Evolutionary conservation across 2,113 vertebrate species (phyloP).

Genomic region (Erinaceus europaeus): DNA sequence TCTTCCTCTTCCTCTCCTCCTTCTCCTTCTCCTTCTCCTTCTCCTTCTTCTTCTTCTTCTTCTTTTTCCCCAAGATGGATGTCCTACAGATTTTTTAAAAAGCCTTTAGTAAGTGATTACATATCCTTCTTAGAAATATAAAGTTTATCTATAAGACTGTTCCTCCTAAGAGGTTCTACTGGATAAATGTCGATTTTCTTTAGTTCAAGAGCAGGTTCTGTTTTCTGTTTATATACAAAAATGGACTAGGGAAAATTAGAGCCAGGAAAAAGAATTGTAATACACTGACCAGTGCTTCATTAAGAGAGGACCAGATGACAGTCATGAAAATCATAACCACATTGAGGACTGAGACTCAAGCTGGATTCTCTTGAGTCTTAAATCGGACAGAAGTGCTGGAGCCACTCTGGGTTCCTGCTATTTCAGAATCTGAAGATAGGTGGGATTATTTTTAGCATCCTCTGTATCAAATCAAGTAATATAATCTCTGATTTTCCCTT

Average conservation of each 20-base stretch:
- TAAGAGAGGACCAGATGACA: neutral
- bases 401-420: neutral
- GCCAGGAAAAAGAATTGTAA: fast-evolving
- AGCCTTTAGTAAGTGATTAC: neutral
- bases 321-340: neutral
- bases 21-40: no score
- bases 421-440: neutral
- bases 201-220: neutral
- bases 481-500: neutral
- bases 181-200: slow-evolving; percentile 3
- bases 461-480: neutral
- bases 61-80: neutral
- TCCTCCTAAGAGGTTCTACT: slow-evolving; percentile 26
- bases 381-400: neutral
- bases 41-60: no score
- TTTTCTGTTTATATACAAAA: neutral
- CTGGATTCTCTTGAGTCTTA: neutral
- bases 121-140: slow-evolving; percentile 28
- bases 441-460: neutral
- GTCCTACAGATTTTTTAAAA: slow-evolving; percentile 26
- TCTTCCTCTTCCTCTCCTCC: no score
- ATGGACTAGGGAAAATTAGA: neutral
- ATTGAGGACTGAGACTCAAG: neutral
- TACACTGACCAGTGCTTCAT: fast-evolving
- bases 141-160: neutral